These are phyloP conservation scores for Pogoniulus pusillus DNA, from an alignment of 2,797 vertebrate species.

Conservation along the genomic window DNA sequence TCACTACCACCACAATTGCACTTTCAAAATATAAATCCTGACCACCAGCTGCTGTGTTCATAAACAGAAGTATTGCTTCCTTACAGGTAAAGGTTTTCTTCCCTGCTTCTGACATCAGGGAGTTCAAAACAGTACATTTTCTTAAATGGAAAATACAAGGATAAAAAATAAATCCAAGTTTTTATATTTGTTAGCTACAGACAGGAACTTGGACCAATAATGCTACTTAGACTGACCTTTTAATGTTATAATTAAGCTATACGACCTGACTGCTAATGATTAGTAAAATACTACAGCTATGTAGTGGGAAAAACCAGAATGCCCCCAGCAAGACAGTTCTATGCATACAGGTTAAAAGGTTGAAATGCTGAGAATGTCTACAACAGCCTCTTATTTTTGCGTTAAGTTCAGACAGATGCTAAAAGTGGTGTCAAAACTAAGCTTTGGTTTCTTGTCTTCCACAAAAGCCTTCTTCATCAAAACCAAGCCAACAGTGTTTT, in stretches of 20 bases:
- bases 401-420: constrained; percentile 42
- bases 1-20: constrained; percentile 7
- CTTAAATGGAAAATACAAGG: constrained; percentile 45
- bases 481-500: neutral
- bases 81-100: neutral
- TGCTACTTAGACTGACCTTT: neutral
- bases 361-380: constrained; percentile 7
- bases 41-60: neutral
- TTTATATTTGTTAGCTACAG: constrained; percentile 1
- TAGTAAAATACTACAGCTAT: neutral
- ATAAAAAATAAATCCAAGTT: neutral
- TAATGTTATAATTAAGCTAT: neutral
- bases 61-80: neutral
- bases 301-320: neutral
- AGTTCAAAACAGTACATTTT: neutral
- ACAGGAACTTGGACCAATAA: neutral
- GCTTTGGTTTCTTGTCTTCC: constrained; percentile 43
- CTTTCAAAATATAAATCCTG: constrained; percentile 26
- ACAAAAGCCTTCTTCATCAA: neutral
- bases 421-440: constrained; percentile 14
- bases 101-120: neutral
- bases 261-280: constrained; percentile 1
- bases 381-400: neutral
- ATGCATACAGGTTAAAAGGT: neutral
- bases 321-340: neutral